These are phyloP conservation scores for Drosophila yooni DNA, from an alignment of 2,888 invertebrate species.

Conservation along the genomic window DNA sequence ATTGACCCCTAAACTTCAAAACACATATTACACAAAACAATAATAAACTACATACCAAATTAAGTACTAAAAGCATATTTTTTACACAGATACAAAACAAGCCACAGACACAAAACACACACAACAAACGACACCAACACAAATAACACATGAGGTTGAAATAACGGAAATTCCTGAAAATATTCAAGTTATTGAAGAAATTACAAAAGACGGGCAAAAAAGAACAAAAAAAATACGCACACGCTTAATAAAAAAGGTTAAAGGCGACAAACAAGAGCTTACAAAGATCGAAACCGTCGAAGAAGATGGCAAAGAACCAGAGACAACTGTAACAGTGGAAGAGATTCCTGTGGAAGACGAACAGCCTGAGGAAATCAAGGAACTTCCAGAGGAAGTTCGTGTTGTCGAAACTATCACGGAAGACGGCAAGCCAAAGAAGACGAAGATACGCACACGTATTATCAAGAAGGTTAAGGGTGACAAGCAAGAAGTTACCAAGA, in stretches of 20 bases:
- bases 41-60: constrained; percentile 33
- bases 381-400: constrained; percentile 57
- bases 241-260: constrained; percentile 54
- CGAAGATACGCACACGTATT: constrained; percentile 58
- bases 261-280: constrained; percentile 54
- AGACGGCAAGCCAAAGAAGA: constrained; percentile 59
- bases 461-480: constrained; percentile 61
- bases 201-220: constrained; percentile 44
- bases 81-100: constrained; percentile 83
- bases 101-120: constrained; percentile 84
- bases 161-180: constrained; percentile 60
- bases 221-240: constrained; percentile 54
- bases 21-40: constrained; percentile 82
- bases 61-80: constrained; percentile 69
- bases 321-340: constrained; percentile 54
- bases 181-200: constrained; percentile 46
- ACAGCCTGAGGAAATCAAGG: constrained; percentile 38
- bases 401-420: constrained; percentile 48
- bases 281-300: constrained; percentile 65
- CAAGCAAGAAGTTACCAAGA: constrained; percentile 63
- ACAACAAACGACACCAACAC: constrained; percentile 84
- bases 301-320: constrained; percentile 50
- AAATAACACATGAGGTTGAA: constrained; percentile 58
- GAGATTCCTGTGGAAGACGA: constrained; percentile 37
- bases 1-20: constrained; percentile 65